Base-by-base conservation (phyloP, 1,140 invertebrate genomes). In the Lucilia cuprina region DNA sequence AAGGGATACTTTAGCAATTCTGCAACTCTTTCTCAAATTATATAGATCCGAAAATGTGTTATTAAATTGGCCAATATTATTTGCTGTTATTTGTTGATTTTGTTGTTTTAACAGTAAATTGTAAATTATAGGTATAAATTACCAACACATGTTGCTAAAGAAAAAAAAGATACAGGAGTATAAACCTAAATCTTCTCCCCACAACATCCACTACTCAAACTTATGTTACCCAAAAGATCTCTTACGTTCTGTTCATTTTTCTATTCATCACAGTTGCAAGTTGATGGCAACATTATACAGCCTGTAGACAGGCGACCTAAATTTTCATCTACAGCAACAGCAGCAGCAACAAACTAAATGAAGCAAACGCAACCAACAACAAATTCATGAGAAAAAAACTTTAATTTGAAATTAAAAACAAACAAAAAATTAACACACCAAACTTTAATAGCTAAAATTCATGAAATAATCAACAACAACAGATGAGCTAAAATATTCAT, bases 371-470 rank as follows among this genome's bases (percentile, higher is more conserved):
- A 70, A 70, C 41, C 65, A 70, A 10, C 65, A 70, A 10, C 7
- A 70, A 70, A 70, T 70, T 21, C 65, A 70, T 70, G 65, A 70
- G 65, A 70, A 70, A 70, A 60, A 60, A 60, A 60, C 1, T 7
- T n/a, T 14, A 60, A 60, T 17, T 60, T n/a, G n/a, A 60, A 17
- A 70, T 10, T 21, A 70, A 70, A 55, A n/a, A 17, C 7, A 70
- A 70, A 70, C n/a, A 70, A 70, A 60, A 70, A 70, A 70, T 70
- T 70, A 70, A 70, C n/a, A 70, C 8, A 70, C n/a, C 19, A 70
- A 70, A 70, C 19, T 70, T 70, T 70, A 70, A 70, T 70, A n/a
- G 65, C 65, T 21, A 70, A 70, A 70, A 21, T 70, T 70, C 65
- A 70, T 70, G n/a, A 70, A 70, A 21, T 19, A 70, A 70, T 60